Evolutionary conservation across 2,888 invertebrate genomes (phyloP).

Genomic region (Eristalis pertinax): DNA sequence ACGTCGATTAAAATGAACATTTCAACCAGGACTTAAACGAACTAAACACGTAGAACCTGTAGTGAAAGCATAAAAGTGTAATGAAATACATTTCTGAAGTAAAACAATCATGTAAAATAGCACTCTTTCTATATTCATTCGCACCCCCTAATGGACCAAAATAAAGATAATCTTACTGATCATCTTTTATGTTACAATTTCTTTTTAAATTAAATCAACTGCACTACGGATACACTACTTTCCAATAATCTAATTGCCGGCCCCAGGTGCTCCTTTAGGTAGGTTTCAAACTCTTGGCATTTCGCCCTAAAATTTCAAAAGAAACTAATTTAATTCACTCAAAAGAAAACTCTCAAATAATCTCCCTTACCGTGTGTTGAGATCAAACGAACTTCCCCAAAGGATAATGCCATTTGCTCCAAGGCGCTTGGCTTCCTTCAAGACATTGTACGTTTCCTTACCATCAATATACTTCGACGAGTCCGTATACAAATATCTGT

Average conservation of each 20-base stretch:
- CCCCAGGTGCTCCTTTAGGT: conserved; percentile 27
- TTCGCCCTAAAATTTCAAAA: conserved; percentile 16
- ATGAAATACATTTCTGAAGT: background rate
- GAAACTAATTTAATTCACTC: background rate
- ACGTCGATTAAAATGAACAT: too few species aligned
- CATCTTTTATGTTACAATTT: background rate
- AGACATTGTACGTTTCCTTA: conserved; percentile 24
- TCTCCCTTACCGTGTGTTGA: conserved; percentile 34
- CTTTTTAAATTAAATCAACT: background rate
- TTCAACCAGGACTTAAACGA: too few species aligned
- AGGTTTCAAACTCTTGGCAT: conserved; percentile 40
- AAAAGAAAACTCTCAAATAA: background rate
- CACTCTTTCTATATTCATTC: background rate
- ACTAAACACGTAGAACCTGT: too few species aligned
- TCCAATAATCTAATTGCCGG: conserved; percentile 13
- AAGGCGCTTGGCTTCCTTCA: conserved; percentile 33
- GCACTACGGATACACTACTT: background rate
- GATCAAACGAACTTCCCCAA: conserved; percentile 59
- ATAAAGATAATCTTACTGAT: background rate
- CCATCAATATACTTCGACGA: conserved; percentile 35
- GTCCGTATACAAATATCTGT: conserved; percentile 60
- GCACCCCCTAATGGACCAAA: background rate
- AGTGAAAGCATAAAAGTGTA: too few species aligned
- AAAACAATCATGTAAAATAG: background rate
- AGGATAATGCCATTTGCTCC: conserved; percentile 51